Base-by-base conservation (phyloP, 2,888 invertebrate genomes). In the Dioctria linearis region DNA sequence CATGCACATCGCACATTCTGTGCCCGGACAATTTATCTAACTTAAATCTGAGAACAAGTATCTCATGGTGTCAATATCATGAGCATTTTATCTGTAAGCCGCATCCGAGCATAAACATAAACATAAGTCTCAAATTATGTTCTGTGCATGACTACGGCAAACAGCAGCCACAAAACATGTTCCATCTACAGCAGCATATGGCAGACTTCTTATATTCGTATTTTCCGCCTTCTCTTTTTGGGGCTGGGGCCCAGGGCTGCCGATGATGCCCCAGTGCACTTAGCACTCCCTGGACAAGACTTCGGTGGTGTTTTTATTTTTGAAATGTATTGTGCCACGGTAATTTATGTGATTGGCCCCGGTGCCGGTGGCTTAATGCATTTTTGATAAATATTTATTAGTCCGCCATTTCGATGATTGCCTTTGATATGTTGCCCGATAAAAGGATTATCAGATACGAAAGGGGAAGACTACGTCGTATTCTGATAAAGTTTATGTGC, bases 301-400 rank as follows among this genome's bases (percentile, higher is more conserved):
- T 9, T 9, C 5, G 6, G n/a, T 37, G 4, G 5, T 40, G 71
- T 46, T 54, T 37, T 71, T 54, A 71, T 71, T 54, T 71, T 71
- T 51, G 11, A 54, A 71, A 71, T 71, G 71, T 11, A 37, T 71
- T 71, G 71, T 71, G 51, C 67, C 49, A 46, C 11, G 11, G 71
- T 54, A 54, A 54, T 71, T 51, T 71, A 71, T 54, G 71, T 71
- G 71, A 71, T 71, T 71, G 71, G 39, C 5, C 40, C 49, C 51
- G 43, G 43, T 51, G 51, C 49, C 51, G 78, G 78, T 46, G 78
- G 78, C 78, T 78, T 25, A 78, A 78, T 78, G 78, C 51, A 78
- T 25, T 78, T 78, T 65, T 78, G 65, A 65, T 78, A 78, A 78
- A 78, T 78, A 78, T 78, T 78, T 78, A 78, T 78, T 78, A 78